Conservation (phyloP, 2,113 vertebrate genomes). For the Xiphophorus maculatus region DNA sequence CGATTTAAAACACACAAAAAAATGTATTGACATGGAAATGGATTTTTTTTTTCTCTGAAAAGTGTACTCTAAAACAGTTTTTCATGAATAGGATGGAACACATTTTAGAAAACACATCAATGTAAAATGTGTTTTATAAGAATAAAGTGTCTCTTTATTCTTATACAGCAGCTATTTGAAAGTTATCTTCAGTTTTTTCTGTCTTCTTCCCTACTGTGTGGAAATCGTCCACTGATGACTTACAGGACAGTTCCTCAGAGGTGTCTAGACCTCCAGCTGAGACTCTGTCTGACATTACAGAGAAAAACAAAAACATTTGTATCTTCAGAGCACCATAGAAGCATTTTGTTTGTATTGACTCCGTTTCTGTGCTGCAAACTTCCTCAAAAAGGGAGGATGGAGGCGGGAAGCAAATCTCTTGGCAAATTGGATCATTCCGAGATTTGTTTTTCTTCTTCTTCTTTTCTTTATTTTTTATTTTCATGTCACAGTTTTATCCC, state of each 20-base stretch:
- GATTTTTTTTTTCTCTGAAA: too few relatives aligned
- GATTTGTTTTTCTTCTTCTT: background rate
- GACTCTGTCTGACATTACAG: background rate
- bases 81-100: background rate
- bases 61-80: too few relatives aligned
- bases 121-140: background rate
- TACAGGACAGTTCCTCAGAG: slow-evolving; percentile 6
- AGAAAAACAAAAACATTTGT: background rate
- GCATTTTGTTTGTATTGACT: slow-evolving; percentile 9
- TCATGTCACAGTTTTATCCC: slow-evolving; percentile 9
- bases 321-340: background rate
- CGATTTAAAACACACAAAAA: too few relatives aligned
- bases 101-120: background rate
- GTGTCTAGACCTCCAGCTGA: background rate
- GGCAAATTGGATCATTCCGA: slow-evolving; percentile 7
- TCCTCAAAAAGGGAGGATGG: background rate
- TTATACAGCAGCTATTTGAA: background rate
- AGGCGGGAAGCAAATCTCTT: slow-evolving; percentile 18
- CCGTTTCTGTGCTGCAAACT: background rate
- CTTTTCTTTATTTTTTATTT: background rate
- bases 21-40: too few relatives aligned
- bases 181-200: too few relatives aligned
- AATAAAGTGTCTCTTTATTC: background rate
- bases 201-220: slow-evolving; percentile 5
- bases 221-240: background rate